phyloP scores from a whole-genome alignment of 2,797 vertebrate species.

The Lophotriccus pileatus region DNA sequence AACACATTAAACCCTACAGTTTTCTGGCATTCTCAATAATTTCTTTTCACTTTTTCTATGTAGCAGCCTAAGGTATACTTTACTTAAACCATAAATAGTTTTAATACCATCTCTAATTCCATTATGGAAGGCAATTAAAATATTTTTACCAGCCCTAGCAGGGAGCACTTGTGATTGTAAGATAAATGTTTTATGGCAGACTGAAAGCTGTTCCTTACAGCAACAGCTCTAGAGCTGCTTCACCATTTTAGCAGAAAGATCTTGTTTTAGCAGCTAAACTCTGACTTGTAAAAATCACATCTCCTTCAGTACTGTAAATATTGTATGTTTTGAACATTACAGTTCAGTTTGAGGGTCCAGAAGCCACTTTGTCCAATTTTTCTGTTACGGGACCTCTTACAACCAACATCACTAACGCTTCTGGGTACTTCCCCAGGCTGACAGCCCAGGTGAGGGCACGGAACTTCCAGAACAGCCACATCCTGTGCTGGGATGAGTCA shows the following conservation, averaged over 20 bases:
- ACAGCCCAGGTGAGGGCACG: neutral
- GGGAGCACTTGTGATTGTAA: neutral
- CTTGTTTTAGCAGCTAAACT: neutral
- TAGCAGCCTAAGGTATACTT: neutral
- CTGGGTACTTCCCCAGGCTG: neutral
- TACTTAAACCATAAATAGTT: neutral
- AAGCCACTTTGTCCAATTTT: neutral
- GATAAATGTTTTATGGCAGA: constrained; percentile 2
- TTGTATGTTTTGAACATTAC: neutral
- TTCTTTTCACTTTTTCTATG: neutral
- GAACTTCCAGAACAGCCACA: neutral
- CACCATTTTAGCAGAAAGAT: neutral
- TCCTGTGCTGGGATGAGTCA: neutral
- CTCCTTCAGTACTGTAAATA: neutral
- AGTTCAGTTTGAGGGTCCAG: neutral
- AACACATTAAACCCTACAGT: neutral
- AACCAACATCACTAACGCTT: neutral
- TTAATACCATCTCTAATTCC: neutral
- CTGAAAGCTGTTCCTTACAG: neutral
- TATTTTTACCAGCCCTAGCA: constrained; percentile 15
- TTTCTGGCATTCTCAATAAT: neutral
- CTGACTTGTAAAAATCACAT: constrained; percentile 22
- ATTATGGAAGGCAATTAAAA: neutral
- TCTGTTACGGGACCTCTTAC: neutral
- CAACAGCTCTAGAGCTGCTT: constrained; percentile 3